Evolutionary conservation across 2,113 vertebrate genomes (phyloP).

Genomic region (Aplodontia rufa): DNA sequence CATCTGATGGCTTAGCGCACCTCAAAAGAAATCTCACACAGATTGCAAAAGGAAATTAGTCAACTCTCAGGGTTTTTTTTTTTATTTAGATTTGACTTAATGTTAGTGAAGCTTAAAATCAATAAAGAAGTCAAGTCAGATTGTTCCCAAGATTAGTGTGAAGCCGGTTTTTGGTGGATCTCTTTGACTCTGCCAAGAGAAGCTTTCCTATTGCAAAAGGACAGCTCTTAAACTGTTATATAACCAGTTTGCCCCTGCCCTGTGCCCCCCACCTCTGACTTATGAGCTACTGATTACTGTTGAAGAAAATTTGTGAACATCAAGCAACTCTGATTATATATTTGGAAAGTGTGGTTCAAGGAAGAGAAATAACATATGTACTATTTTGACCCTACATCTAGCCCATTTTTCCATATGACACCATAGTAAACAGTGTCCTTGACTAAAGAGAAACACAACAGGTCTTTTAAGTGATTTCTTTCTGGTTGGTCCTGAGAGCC

Average conservation of each 20-base stretch:
- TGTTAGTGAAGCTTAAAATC: slow-evolving; percentile 18
- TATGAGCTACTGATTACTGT: slow-evolving; percentile 13
- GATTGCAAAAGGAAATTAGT: slow-evolving; percentile 7
- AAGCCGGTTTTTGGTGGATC: slow-evolving; percentile 13
- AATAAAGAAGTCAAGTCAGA: slow-evolving; percentile 24
- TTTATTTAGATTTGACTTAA: slow-evolving; percentile 40
- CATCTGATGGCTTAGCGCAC: background rate
- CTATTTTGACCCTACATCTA: background rate
- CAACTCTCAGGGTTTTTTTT: background rate
- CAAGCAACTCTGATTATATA: background rate
- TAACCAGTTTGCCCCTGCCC: slow-evolving; percentile 18
- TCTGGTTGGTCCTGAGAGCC: background rate
- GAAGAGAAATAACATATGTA: slow-evolving; percentile 30
- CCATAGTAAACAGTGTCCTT: slow-evolving; percentile 6
- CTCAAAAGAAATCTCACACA: background rate
- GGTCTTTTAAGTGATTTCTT: slow-evolving; percentile 40
- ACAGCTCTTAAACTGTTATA: background rate
- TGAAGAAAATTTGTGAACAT: slow-evolving; percentile 27
- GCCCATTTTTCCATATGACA: background rate
- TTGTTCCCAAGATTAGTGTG: slow-evolving; percentile 40
- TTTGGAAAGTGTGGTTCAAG: slow-evolving; percentile 28
- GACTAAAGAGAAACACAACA: slow-evolving; percentile 39
- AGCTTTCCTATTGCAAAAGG: background rate
- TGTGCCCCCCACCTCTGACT: background rate
- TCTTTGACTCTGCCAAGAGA: slow-evolving; percentile 12